Base-by-base conservation (phyloP, 2,797 vertebrate genomes). In the Microchirus variegatus region DNA sequence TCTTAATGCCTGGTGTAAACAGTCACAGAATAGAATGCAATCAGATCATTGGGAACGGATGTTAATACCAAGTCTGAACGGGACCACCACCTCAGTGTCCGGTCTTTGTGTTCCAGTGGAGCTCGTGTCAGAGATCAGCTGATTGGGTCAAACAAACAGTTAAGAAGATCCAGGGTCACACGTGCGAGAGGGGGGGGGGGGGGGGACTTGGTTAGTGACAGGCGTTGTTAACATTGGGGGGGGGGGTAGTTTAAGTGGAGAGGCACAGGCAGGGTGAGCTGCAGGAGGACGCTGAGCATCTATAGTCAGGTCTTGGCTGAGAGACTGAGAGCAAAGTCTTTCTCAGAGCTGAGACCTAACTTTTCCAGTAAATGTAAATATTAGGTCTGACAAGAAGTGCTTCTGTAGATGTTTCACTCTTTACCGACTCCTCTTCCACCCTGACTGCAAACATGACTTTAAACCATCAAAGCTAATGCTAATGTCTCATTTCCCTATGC, bases 401-500 rank as follows among this genome's bases (percentile, higher is more conserved):
- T 49, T 63, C 56, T 46, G 59, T 67, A 40, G 31, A 78, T 76
- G 61, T 41, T 43, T 48, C 55, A 42, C 65, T 54, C 68, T 74
- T 66, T 72, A 53, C 53, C 69, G 63, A 67, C 70, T 60, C 63
- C 42, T 22, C 54, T 53, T 73, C 77, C 67, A 53, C 72, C 75
- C 54, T 77, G 78, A 67, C 65, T 70, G 53, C 77, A 80, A 77
- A 81, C 64, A 77, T 70, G 68, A 81, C 79, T 81, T 81, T 63
- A 73, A 78, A 70, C 84, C 84, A 87, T 91, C 77, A 89, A 89
- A 90, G 84, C 77, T 80, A 72, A 77, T 78, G 71, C 87, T 84
- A 88, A 77, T 45, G 67, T 78, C 80, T 87, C 73, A 84, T 86
- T 89, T 83, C 77, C 79, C 54, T 77, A 86, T 82, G 85, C 80